These are phyloP conservation scores for Dendrolimus pini DNA, from an alignment of 2,888 invertebrate genomes.

Conservation along the genomic window DNA sequence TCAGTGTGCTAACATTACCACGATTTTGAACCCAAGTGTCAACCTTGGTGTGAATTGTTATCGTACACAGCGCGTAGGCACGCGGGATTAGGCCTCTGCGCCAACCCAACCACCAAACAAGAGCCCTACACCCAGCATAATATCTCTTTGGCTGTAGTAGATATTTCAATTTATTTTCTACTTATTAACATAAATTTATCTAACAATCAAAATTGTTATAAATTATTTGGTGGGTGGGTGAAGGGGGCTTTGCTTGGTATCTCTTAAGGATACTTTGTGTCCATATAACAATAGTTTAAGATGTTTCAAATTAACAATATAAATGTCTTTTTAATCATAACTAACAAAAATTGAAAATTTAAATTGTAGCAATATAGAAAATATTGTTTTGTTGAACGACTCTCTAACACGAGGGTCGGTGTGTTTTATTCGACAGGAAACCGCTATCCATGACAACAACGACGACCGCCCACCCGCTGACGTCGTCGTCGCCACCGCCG, in stretches of 20 bases:
- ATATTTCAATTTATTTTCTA: constrained; percentile 5
- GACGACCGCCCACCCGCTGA: constrained; percentile 74
- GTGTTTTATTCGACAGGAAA: constrained; percentile 59
- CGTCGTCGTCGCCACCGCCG: constrained; percentile 73
- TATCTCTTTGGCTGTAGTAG: constrained; percentile 34
- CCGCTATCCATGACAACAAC: constrained; percentile 75
- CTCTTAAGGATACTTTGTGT: constrained; percentile 38
- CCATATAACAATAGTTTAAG: constrained; percentile 10
- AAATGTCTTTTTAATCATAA: background rate
- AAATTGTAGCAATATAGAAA: background rate
- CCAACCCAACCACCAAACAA: constrained; percentile 77
- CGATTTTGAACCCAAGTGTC: constrained; percentile 21
- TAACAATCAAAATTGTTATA: constrained; percentile 45
- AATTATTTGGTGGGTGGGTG: constrained; percentile 75
- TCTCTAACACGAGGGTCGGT: constrained; percentile 58
- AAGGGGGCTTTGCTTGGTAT: constrained; percentile 78
- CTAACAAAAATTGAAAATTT: background rate
- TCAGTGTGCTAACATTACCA: constrained; percentile 49
- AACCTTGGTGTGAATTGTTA: constrained; percentile 28
- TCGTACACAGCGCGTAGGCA: constrained; percentile 58
- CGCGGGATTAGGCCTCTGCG: constrained; percentile 72
- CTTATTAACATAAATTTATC: constrained; percentile 7
- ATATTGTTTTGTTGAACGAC: constrained; percentile 20
- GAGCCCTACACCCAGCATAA: constrained; percentile 72
- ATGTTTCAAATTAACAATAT: constrained; percentile 5